Conservation (phyloP, 2,888 invertebrate species). For the Leptinotarsa tumamoca region DNA sequence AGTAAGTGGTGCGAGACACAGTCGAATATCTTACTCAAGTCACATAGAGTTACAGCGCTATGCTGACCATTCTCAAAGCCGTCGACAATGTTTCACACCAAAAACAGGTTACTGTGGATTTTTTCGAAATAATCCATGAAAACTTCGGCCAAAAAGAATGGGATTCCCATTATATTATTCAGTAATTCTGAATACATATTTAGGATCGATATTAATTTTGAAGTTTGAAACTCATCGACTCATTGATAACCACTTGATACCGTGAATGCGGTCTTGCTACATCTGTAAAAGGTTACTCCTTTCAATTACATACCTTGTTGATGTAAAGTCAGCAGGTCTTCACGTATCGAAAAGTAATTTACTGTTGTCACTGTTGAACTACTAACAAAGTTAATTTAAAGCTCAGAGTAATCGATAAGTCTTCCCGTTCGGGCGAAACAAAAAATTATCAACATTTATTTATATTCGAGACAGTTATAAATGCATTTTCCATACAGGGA, state of each 20-base stretch:
- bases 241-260: neutral
- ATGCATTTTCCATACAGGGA: slow-evolving; percentile 30
- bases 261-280: slow-evolving; percentile 23
- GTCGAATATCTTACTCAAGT: too few relatives aligned
- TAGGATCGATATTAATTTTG: too few relatives aligned
- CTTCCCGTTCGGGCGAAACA: slow-evolving; percentile 38
- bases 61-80: too few relatives aligned
- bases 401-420: slow-evolving; percentile 44
- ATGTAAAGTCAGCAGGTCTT: slow-evolving; percentile 50
- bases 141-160: too few relatives aligned
- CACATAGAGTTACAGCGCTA: too few relatives aligned
- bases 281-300: slow-evolving; percentile 31
- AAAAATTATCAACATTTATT: slow-evolving; percentile 47
- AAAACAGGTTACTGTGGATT: too few relatives aligned
- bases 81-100: too few relatives aligned
- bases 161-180: too few relatives aligned
- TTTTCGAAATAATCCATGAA: too few relatives aligned
- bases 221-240: too few relatives aligned
- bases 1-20: too few relatives aligned
- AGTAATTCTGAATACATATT: too few relatives aligned
- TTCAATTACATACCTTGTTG: slow-evolving; percentile 42
- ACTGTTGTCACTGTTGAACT: slow-evolving; percentile 50
- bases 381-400: slow-evolving; percentile 51
- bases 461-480: slow-evolving; percentile 37
- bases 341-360: slow-evolving; percentile 50